These are phyloP conservation scores for Tribolium freemani DNA, from an alignment of 2,888 invertebrate genomes.

Conservation along the genomic window DNA sequence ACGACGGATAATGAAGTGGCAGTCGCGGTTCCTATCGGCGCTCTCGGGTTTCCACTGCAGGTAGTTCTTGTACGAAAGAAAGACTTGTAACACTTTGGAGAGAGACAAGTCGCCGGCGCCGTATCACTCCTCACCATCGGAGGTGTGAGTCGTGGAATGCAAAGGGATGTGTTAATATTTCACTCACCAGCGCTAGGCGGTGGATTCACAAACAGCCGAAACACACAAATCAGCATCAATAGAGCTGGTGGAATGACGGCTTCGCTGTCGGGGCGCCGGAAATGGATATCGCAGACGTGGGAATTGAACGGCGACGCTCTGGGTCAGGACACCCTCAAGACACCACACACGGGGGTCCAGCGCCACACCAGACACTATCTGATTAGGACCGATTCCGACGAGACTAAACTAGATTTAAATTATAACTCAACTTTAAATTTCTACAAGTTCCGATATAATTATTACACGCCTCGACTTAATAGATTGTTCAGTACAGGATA, in stretches of 20 bases:
- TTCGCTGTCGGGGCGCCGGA: slow-evolving; percentile 38
- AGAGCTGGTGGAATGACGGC: slow-evolving; percentile 30
- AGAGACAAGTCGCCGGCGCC: slow-evolving; percentile 59
- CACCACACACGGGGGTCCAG: slow-evolving; percentile 6
- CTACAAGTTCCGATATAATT: too few species aligned
- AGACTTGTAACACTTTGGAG: slow-evolving; percentile 42
- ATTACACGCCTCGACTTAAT: too few species aligned
- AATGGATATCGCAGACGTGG: slow-evolving; percentile 40
- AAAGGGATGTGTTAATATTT: slow-evolving; percentile 64
- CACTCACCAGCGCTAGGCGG: slow-evolving; percentile 61
- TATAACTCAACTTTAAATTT: too few species aligned
- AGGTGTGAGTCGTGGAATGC: slow-evolving; percentile 65
- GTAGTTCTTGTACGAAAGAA: slow-evolving; percentile 43
- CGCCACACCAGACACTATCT: not conserved
- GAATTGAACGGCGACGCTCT: slow-evolving; percentile 25
- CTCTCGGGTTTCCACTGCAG: slow-evolving; percentile 50
- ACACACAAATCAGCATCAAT: slow-evolving; percentile 59
- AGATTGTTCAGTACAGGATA: too few species aligned
- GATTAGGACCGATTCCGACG: not conserved
- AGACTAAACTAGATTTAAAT: too few species aligned
- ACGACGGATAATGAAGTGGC: slow-evolving; percentile 63
- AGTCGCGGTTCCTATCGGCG: slow-evolving; percentile 48
- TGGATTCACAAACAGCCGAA: slow-evolving; percentile 59
- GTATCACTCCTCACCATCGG: slow-evolving; percentile 65
- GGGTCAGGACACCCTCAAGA: slow-evolving; percentile 27